Evolutionary conservation across 2,797 vertebrate genomes (phyloP).

Genomic region (Typhlichthys eigenmanni): DNA sequence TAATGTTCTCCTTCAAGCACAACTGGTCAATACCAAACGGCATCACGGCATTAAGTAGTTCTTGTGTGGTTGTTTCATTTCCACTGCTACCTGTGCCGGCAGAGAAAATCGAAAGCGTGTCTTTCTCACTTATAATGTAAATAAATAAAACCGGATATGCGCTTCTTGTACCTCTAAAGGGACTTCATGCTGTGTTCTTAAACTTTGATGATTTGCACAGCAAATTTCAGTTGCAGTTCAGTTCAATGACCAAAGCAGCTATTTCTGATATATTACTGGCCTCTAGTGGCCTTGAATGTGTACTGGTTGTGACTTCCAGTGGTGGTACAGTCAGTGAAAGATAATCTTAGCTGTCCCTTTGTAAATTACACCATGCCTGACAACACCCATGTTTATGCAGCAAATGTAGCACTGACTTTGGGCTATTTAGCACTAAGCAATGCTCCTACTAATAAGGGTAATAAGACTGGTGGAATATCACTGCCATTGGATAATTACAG

Average conservation of each 20-base stretch:
- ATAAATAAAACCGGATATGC: background rate
- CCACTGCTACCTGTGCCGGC: no score
- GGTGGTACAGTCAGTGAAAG: background rate
- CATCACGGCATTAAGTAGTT: no score
- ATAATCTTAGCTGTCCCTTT: slow-evolving; percentile 23
- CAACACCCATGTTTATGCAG: slow-evolving; percentile 28
- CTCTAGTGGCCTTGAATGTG: slow-evolving; percentile 60
- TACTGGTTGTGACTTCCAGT: background rate
- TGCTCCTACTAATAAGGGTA: slow-evolving; percentile 40
- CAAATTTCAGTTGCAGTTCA: slow-evolving; percentile 12
- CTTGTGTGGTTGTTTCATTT: no score
- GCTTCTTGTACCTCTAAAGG: slow-evolving; percentile 1
- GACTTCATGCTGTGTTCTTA: slow-evolving; percentile 3
- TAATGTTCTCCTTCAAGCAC: no score
- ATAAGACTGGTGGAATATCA: slow-evolving; percentile 29
- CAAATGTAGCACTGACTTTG: slow-evolving; percentile 28
- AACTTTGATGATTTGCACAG: slow-evolving; percentile 5
- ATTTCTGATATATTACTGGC: slow-evolving; percentile 65
- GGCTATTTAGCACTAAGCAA: slow-evolving; percentile 11
- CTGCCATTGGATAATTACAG: slow-evolving; percentile 42
- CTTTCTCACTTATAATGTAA: background rate
- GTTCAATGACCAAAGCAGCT: slow-evolving; percentile 11
- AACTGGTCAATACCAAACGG: no score
- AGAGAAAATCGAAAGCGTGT: slow-evolving; percentile 1
- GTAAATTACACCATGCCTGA: slow-evolving; percentile 38